Evolutionary conservation across 1,140 invertebrate genomes (phyloP), one percentile per base, ranked within the genome.

Genomic region (Rhopalosiphum padi): DNA sequence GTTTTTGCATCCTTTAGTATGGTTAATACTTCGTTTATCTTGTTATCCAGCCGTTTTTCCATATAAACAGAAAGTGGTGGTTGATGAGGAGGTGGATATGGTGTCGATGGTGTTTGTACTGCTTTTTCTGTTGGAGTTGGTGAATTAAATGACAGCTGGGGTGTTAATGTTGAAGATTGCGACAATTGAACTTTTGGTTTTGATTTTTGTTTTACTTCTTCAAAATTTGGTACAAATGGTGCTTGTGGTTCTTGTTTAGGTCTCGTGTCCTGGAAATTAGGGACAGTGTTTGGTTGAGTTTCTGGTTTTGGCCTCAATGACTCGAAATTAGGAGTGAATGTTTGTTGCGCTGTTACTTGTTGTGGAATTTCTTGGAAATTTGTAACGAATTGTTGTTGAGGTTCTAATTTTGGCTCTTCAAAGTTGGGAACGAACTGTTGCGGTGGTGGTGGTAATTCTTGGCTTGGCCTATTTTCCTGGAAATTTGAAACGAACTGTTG

Each of bases 11-110:
- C 96, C 95, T 97, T 97, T 23, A 98, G 94, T 0, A 96, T 95
- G 51, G 95, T 95, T 8, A 98, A 95, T 7, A 98, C 97, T 95
- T 98, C 97, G 2, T 96, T 95, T 30, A 98, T 95, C 94, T 96
- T 96, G 6, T 96, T 94, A 94, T 95, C 95, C 41, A 95, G 95
- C 41, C 95, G 95, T 94, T 96, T 96, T 15, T 96, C 96, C 96
- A 97, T 96, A 94, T 97, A 98, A 93, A 98, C 97, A 15, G 97
- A 97, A 53, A 98, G 94, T 2, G 97, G 97, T 3, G 97, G 97
- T 95, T 98, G 97, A 95, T 98, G 97, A 0, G 97, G 97, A 89
- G 95, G 95, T 0, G 95, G 95, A 48, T 95, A 94, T n/a, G 82
- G 43, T 1, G 91, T 93, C 2, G 91, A 41, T 55, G 77, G 6